These are phyloP conservation scores for Thalassaphorura encarpata DNA, from an alignment of 1,140 invertebrate genomes.

Conservation along the genomic window DNA sequence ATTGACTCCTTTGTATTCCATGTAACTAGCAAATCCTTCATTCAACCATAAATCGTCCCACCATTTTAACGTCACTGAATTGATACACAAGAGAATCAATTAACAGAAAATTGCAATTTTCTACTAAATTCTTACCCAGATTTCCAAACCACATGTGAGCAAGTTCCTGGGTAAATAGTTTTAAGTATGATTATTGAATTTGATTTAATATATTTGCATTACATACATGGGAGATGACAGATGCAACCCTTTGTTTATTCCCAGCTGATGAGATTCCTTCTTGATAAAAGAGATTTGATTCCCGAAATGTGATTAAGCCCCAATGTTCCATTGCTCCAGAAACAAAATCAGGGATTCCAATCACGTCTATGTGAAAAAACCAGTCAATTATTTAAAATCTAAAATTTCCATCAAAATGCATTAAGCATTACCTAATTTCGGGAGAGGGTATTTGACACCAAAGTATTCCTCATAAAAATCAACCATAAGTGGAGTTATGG, in stretches of 20 bases:
- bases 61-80: constrained; percentile 76
- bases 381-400: not conserved
- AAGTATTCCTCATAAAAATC: constrained; percentile 84
- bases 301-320: constrained; percentile 73
- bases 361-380: constrained; percentile 59
- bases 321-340: constrained; percentile 68
- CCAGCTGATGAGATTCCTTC: constrained; percentile 51
- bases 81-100: constrained; percentile 13
- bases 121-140: constrained; percentile 46
- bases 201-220: not conserved
- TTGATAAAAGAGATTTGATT: constrained; percentile 70
- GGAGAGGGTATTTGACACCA: constrained; percentile 69
- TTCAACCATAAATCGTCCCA: constrained; percentile 90
- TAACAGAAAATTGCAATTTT: constrained; percentile 9
- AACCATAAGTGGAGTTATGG: constrained; percentile 63
- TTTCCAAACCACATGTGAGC: constrained; percentile 91
- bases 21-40: constrained; percentile 77
- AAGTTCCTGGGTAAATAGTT: constrained; percentile 47
- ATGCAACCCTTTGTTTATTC: constrained; percentile 66
- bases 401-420: not conserved
- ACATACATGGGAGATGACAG: constrained; percentile 67
- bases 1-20: constrained; percentile 67
- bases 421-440: constrained; percentile 59
- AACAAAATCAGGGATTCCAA: constrained; percentile 87
- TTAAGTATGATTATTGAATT: no score